These are phyloP conservation scores for Forbesichthys agassizii DNA, from an alignment of 2,113 vertebrate genomes.

Conservation along the genomic window DNA sequence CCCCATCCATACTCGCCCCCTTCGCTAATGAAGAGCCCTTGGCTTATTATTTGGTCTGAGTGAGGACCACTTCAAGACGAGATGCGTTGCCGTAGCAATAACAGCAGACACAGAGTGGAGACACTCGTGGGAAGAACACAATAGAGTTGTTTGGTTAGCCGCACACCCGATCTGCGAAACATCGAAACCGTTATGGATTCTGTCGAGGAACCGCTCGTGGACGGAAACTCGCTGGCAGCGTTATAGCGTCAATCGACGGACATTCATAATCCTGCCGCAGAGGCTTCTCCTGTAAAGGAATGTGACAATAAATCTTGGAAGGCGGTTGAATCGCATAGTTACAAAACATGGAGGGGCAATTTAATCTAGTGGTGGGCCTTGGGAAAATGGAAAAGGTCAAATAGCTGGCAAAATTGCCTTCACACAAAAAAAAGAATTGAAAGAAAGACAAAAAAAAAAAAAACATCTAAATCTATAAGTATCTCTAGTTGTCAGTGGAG, in stretches of 20 bases:
- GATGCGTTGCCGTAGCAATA: conserved; percentile 48
- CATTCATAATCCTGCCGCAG: conserved; percentile 65
- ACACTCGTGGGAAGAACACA: conserved; percentile 42
- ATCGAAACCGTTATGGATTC: conserved; percentile 62
- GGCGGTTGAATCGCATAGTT: conserved; percentile 72
- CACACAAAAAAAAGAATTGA: conserved; percentile 39
- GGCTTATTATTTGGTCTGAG: conserved; percentile 58
- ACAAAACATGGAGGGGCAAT: conserved; percentile 76
- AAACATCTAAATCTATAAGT: conserved; percentile 77
- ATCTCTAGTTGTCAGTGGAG: conserved; percentile 68
- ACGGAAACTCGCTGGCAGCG: conserved; percentile 62
- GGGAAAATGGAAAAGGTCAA: conserved; percentile 82
- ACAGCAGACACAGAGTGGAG: conserved; percentile 33
- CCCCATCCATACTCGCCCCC: conserved; percentile 46
- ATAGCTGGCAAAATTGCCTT: conserved; percentile 76
- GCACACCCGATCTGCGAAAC: conserved; percentile 59
- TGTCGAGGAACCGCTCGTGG: conserved; percentile 57
- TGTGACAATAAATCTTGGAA: conserved; percentile 77
- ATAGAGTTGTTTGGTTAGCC: conserved; percentile 59
- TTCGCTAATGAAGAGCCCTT: conserved; percentile 71
- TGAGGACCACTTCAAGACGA: conserved; percentile 55
- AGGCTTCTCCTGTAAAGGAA: conserved; percentile 68
- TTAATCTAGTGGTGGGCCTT: conserved; percentile 77
- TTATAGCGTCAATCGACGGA: conserved; percentile 65
- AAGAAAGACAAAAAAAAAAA: conserved; percentile 59